Base-by-base conservation (phyloP, 2,888 invertebrate genomes). In the Hoplodrina blanda region DNA sequence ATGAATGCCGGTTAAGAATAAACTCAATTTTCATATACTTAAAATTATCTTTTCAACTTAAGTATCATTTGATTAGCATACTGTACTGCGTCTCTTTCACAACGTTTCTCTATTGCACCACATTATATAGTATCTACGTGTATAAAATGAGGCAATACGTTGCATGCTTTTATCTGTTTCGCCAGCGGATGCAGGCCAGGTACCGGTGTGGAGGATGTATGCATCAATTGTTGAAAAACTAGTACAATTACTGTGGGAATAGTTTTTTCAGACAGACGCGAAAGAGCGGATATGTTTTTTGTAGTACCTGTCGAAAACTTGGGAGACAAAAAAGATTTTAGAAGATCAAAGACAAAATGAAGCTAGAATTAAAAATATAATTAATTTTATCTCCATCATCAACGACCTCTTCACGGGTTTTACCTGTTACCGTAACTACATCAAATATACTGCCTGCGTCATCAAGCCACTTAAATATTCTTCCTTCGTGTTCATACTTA, bases 101-200 rank as follows among this genome's bases (percentile, higher is more conserved):
- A 80, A 78, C 63, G 50, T 66, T 62, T 79, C 78, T 81, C 71
- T 63, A 73, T 87, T 87, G 82, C 87, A 75, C 60, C 81, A 83
- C 78, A 72, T 2, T 69, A 64, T 69, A 78, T 69, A 65, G 44
- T 76, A 76, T 30, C 50, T 87, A 87, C 83, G 79, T 87, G 86
- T 81, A 78, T 67, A 72, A 82, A 85, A 86, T 92, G 88, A 81
- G 81, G 89, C 88, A 88, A 90, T 77, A 75, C 19, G 25, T 62
- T 50, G 62, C 62, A 61, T 56, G 81, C 81, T 83, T 41, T 90
- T 91, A 91, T 91, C 91, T 77, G 87, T 86, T 86, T 82, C 78
- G 76, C 81, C 69, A 85, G 78, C 83, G 85, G 87, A 86, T 82
- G 76, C 69, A 74, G 67, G 73, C 54, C 76, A 75, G 79, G 82